Conservation (phyloP, 1,140 invertebrate genomes). For the Sitobion miscanthi region DNA sequence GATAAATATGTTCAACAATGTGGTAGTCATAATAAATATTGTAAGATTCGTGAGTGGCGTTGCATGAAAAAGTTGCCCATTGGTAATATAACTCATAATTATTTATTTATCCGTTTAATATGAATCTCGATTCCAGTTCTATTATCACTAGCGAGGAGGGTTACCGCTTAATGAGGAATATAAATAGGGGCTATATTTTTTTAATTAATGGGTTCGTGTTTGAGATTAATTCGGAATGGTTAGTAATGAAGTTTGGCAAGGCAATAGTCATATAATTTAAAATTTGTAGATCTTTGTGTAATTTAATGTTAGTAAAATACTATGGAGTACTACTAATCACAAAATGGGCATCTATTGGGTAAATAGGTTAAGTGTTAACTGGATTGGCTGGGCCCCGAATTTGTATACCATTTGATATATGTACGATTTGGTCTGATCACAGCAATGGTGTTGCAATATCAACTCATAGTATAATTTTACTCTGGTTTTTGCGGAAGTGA, state of each 20-base stretch:
- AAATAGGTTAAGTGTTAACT: background rate
- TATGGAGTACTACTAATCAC: background rate
- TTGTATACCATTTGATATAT: background rate
- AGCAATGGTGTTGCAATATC: background rate
- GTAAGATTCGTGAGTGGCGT: too few relatives aligned
- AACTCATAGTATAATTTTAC: background rate
- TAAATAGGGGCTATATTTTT: background rate
- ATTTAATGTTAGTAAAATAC: background rate
- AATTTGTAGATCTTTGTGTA: background rate
- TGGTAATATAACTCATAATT: too few relatives aligned
- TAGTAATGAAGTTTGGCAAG: background rate
- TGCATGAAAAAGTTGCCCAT: too few relatives aligned
- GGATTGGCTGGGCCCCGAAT: background rate
- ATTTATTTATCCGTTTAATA: too few relatives aligned
- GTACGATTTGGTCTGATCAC: background rate
- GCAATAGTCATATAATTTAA: background rate
- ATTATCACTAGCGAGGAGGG: too few relatives aligned
- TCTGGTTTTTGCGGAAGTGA: rapidly evolving
- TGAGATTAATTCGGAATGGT: too few relatives aligned
- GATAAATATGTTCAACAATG: too few relatives aligned
- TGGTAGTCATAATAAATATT: too few relatives aligned
- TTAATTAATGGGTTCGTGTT: background rate
- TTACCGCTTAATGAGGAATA: too few relatives aligned
- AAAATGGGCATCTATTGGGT: background rate
- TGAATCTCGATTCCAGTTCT: too few relatives aligned